Percentiles rank a stretch among this genome's conserved stretches.
phyloP scores from a whole-genome alignment of 2,888 invertebrate species.

The Diarsia dahlii region DNA sequence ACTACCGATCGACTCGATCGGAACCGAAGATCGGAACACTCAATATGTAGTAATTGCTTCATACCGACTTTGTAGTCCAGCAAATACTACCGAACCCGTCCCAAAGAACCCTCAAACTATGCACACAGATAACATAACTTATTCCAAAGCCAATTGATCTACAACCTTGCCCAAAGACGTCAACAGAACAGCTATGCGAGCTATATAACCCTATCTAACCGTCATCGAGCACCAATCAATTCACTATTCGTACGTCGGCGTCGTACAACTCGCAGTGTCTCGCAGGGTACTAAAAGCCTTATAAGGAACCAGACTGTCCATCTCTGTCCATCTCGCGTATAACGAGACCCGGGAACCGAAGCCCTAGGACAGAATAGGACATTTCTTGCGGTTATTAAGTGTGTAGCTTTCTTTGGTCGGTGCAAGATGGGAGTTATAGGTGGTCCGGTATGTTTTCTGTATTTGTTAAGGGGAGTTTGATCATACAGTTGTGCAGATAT shows the following conservation, averaged over 20 bases:
- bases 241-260: constrained; percentile 46
- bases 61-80: neutral
- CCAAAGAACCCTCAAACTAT: neutral
- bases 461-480: constrained; percentile 14
- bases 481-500: neutral
- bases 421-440: constrained; percentile 35
- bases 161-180: constrained; percentile 25
- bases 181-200: constrained; percentile 32
- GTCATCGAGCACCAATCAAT: constrained; percentile 53
- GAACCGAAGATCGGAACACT: neutral
- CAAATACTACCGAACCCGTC: neutral
- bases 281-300: constrained; percentile 47
- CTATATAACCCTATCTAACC: constrained; percentile 37
- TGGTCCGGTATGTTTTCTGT: constrained; percentile 32
- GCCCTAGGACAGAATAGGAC: constrained; percentile 56
- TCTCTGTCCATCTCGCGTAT: constrained; percentile 56
- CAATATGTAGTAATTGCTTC: neutral
- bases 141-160: constrained; percentile 24
- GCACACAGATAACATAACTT: constrained; percentile 7
- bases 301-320: constrained; percentile 55
- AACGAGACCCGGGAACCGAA: constrained; percentile 45
- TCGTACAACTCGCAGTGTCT: constrained; percentile 42
- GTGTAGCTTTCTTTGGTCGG: constrained; percentile 52
- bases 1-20: neutral
- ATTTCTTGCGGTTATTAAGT: constrained; percentile 57